Evolutionary conservation across 2,113 vertebrate species (phyloP), one percentile per base, ranked within the genome.

Genomic region (Genyomyrus donnyi): DNA sequence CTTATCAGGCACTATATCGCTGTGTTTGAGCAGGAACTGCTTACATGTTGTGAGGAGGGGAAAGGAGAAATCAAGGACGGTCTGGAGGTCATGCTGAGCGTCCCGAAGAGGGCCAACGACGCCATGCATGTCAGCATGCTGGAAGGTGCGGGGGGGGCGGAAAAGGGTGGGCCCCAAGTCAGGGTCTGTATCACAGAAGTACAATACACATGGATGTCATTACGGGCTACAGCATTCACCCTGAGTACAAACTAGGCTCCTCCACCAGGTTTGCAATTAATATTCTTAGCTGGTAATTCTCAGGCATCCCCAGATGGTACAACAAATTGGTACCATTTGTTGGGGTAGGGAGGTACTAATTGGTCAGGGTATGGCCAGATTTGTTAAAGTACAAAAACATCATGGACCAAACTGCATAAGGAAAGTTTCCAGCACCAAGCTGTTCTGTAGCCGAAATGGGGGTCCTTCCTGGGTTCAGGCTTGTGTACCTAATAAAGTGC

Each of bases 101-200:
- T 99, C 80, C 98, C 98, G 0, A 99, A 99, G 95, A 98, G 97
- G 95, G 98, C 98, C 85, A 99, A 99, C 0, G 98, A 99, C 0
- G 98, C 98, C 52, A 99, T 99, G 98, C 98, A 99, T 0, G 97
- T 99, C 91, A 98, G 98, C 96, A 99, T 99, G 98, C 92, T 99
- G 94, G 98, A 99, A 96, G 98, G 98, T 99, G 95, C 89, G 91
- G 84, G 15, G 15, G 15, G 80, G 35, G 48, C 9, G 21, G 84
- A 31, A 10, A 85, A 27, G 3, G 9, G 13, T 1, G 10, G 84
- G 10, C 45, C 24, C 5, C 46, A 85, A 31, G 48, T n/a, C 74
- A 50, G 49, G 1, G 2, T 42, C 21, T 45, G 84, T 80, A 39
- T 89, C 42, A 89, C 27, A 0, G 35, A 21, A 17, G 19, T 8